These are phyloP conservation scores for Euborellia annulipes DNA, from an alignment of 1,140 invertebrate species.

Conservation along the genomic window DNA sequence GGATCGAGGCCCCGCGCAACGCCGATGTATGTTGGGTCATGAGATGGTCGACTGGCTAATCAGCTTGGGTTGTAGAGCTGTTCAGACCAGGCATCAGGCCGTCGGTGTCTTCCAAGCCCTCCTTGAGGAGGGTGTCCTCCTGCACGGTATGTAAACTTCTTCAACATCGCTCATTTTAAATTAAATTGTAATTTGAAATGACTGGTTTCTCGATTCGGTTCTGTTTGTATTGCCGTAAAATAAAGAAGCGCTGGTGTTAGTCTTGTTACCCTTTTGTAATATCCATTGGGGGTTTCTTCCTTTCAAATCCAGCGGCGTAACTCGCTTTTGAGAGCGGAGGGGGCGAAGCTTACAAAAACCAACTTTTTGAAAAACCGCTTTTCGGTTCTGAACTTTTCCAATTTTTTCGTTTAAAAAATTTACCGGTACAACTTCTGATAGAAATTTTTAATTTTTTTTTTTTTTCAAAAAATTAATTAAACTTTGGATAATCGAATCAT, in stretches of 20 bases:
- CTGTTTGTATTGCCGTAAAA: not conserved
- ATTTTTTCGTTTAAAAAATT: too few species aligned
- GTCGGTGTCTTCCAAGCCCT: constrained; percentile 71
- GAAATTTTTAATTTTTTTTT: too few species aligned
- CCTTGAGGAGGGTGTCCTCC: constrained; percentile 65
- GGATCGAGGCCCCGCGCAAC: too few species aligned
- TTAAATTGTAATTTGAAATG: not conserved
- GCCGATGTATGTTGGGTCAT: too few species aligned
- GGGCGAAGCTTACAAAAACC: too few species aligned
- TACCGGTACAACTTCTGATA: too few species aligned
- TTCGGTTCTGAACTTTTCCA: too few species aligned
- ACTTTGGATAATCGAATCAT: too few species aligned
- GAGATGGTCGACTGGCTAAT: constrained; percentile 71
- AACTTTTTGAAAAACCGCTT: too few species aligned
- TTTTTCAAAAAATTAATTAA: too few species aligned
- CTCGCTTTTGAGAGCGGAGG: too few species aligned
- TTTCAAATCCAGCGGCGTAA: not conserved
- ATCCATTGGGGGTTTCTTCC: not conserved
- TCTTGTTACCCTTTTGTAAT: not conserved
- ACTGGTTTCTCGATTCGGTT: not conserved
- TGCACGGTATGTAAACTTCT: constrained; percentile 42
- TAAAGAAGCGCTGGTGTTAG: not conserved
- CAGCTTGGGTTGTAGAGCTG: constrained; percentile 29
- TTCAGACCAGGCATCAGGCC: constrained; percentile 50
- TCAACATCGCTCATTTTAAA: not conserved